phyloP scores from a whole-genome alignment of 2,888 invertebrate species.

The Xestia c-nigrum region DNA sequence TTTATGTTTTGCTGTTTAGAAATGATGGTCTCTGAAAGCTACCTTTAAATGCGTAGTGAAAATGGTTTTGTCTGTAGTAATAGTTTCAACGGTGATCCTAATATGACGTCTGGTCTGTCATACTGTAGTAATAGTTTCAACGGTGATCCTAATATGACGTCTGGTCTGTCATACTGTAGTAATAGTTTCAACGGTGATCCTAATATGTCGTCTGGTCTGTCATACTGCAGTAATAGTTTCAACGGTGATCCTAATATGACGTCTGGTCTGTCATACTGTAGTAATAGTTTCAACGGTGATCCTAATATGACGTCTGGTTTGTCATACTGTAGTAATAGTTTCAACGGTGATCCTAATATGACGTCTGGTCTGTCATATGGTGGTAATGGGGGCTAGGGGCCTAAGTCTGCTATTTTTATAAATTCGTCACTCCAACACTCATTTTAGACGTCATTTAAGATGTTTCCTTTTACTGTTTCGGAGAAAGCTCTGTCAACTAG shows the following conservation, averaged over 20 bases:
- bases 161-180: neutral
- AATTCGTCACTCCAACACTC: no score
- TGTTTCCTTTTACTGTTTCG: neutral
- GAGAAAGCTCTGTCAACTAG: neutral
- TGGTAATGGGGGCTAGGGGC: neutral
- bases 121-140: neutral
- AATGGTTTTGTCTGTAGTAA: neutral
- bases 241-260: neutral
- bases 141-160: neutral
- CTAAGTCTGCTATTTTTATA: no score
- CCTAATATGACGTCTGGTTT: neutral
- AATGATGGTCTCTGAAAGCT: neutral
- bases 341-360: neutral
- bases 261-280: neutral
- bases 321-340: neutral
- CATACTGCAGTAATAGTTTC: neutral
- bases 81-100: neutral
- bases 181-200: neutral
- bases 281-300: neutral
- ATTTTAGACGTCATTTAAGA: neutral
- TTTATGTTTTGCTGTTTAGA: constrained; percentile 18
- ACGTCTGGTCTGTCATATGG: neutral
- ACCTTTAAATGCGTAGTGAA: neutral
- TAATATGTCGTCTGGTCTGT: neutral
- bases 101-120: neutral